Conservation (phyloP, 2,113 vertebrate species). For the Prinia subflava region DNA sequence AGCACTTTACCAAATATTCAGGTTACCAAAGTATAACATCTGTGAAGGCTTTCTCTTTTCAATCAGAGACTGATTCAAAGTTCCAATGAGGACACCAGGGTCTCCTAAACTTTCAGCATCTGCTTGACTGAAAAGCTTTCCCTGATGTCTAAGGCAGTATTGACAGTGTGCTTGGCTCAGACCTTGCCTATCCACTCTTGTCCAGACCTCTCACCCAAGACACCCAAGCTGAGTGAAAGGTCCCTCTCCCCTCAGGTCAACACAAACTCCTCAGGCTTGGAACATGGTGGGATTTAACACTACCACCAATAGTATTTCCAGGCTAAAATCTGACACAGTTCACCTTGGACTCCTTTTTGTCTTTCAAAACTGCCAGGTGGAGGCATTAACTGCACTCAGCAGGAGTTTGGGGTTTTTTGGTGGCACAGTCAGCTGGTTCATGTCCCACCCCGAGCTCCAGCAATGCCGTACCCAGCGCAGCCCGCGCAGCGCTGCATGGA, state of each 20-base stretch:
- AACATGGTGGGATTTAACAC: not conserved
- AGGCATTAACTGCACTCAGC: not conserved
- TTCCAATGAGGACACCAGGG: not conserved
- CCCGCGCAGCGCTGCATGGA: fast-evolving
- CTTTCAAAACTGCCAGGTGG: not conserved
- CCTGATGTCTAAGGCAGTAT: not conserved
- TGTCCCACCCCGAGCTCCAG: not conserved
- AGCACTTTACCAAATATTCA: not conserved
- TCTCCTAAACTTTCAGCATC: not conserved
- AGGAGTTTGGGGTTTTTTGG: too few relatives aligned
- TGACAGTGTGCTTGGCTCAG: not conserved
- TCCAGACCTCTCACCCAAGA: not conserved
- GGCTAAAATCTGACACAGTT: not conserved
- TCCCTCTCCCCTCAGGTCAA: not conserved
- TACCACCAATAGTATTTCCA: not conserved
- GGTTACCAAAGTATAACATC: not conserved
- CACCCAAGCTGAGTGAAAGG: fast-evolving
- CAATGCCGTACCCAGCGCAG: fast-evolving
- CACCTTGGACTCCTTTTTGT: not conserved
- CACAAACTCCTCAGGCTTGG: not conserved
- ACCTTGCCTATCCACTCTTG: not conserved
- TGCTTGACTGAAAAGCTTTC: not conserved
- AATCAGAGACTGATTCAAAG: not conserved
- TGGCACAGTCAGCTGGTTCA: too few relatives aligned
- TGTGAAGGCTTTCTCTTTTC: not conserved